Base-by-base conservation (phyloP, 1,140 invertebrate genomes). In the Bathynomus jamesi region DNA sequence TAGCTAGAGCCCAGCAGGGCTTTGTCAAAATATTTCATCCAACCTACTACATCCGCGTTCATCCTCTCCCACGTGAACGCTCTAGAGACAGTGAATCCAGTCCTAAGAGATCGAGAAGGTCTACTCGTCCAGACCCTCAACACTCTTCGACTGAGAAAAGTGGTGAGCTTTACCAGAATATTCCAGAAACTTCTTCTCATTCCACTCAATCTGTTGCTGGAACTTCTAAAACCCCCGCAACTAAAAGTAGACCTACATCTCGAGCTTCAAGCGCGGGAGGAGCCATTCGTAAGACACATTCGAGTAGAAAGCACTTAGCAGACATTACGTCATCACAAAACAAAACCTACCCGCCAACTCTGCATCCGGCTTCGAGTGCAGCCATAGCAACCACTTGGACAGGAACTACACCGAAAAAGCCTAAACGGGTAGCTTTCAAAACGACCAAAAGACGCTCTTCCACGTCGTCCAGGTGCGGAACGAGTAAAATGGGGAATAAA, bases 401-500 rank as follows among this genome's bases (percentile, higher is more conserved):
- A 53, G 40, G 2, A 5, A 53, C 40, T 53, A 2, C 5, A 11
- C 40, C 40, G 2, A 5, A 53, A 21, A 2, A 53, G 5, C 40
- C 40, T 2, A 53, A 53, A 53, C 40, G 5, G 21, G 40, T 53
- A 21, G 40, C 40, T 53, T 53, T 53, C 40, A 53, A 53, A 53
- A 53, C 40, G 40, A 53, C 40, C 2, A 53, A 53, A 21, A 11
- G 40, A 53, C 40, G 40, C 11, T 53, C 40, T 21, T 53, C 40
- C 2, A 5, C 2, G 11, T 53, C 40, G 11, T 53, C 40, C 40
- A 53, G 40, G 40, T 53, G 40, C 40, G 40, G 5, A 53, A 53
- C 40, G 40, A 53, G 21, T 67, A 76, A 61, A 31, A 96, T 97
- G 94, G 94, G 94, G 83, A 96, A 96, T 86, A 96, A 96, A 86